Conservation (phyloP, 2,797 vertebrate genomes). For the Psittacula derbiana region DNA sequence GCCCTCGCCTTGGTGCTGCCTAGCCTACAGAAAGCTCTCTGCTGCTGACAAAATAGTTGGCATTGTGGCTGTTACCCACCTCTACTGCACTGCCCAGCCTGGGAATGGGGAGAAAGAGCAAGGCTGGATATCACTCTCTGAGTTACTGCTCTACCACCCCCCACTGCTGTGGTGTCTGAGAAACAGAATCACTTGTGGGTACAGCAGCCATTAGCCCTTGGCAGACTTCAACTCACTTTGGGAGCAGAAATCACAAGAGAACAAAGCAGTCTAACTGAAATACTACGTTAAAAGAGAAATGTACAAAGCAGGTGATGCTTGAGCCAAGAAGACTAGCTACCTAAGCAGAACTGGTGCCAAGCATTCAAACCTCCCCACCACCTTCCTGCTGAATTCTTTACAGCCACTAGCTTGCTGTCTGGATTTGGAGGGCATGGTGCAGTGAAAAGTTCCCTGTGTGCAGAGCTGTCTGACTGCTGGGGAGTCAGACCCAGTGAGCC, state of each 20-base stretch:
- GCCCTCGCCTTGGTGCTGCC: background rate
- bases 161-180: rapidly evolving
- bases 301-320: background rate
- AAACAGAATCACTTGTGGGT: background rate
- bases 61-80: background rate
- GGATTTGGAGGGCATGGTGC: background rate
- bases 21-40: background rate
- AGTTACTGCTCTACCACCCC: background rate
- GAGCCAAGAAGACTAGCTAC: background rate
- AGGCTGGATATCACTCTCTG: background rate
- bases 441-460: background rate
- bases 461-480: background rate
- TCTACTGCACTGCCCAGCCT: background rate
- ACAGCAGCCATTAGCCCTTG: background rate
- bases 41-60: background rate
- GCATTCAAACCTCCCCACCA: background rate
- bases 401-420: background rate
- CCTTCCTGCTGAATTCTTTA: background rate
- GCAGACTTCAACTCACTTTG: rapidly evolving
- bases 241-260: background rate
- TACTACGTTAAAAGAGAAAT: background rate
- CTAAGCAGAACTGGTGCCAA: background rate
- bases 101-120: background rate
- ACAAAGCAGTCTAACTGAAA: background rate
- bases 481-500: background rate